phyloP scores from a whole-genome alignment of 1,140 invertebrate species.

The Hormaphis cornu region DNA sequence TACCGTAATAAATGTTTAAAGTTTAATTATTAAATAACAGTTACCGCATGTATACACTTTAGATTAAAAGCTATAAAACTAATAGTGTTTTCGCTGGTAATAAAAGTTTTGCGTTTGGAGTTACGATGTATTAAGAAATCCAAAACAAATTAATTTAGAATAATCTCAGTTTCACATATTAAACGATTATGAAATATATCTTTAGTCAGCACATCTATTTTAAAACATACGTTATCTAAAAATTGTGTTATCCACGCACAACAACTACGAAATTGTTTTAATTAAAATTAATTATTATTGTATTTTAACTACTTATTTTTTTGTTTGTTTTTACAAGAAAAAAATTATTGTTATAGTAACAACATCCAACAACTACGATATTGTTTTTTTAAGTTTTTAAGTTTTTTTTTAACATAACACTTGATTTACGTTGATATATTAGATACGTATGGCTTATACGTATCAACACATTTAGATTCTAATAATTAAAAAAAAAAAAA shows the following conservation, averaged over 20 bases:
- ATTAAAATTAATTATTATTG: background rate
- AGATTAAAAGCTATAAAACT: background rate
- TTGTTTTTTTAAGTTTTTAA: no score
- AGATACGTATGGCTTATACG: no score
- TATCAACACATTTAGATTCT: no score
- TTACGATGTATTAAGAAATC: background rate
- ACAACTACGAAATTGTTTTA: no score
- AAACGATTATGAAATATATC: background rate
- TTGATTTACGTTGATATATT: no score
- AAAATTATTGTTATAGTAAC: no score
- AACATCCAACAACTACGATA: no score
- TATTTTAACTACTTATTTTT: background rate
- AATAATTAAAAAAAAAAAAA: no score
- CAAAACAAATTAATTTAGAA: background rate
- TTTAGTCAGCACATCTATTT: background rate
- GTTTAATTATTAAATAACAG: constrained; percentile 13
- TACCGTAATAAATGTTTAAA: constrained; percentile 3
- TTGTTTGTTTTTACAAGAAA: no score
- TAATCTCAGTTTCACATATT: background rate
- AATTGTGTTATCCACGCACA: background rate
- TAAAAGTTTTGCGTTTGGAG: background rate
- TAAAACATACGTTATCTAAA: background rate
- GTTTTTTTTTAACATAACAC: no score
- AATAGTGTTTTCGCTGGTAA: background rate
- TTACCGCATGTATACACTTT: background rate